Evolutionary conservation across 1,140 invertebrate genomes (phyloP), one percentile per base, ranked within the genome.

Genomic region (Ruditapes philippinarum): DNA sequence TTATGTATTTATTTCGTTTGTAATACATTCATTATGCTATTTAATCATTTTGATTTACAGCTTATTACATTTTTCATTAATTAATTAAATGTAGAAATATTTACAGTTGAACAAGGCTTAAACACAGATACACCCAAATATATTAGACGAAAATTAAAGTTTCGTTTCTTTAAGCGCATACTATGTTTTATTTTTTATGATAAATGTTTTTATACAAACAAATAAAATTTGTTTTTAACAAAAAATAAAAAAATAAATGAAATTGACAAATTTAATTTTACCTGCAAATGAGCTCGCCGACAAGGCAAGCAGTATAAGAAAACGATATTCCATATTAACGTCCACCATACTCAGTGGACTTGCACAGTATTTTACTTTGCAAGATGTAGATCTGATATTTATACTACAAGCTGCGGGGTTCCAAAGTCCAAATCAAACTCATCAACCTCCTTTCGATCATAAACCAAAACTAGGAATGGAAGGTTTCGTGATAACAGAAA

Each of bases 371-470:
- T 76, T 76, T 31, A 36, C 22, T 38, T 5, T 79, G 11, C 76
- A 79, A 54, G 38, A 31, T 79, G 42, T 57, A 17, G 76, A 33
- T 57, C 22, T 22, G 33, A 31, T 31, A n/a, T 79, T n/a, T 79
- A 79, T 79, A 54, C 38, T 11, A 12, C 76, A 17, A 45, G 14
- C 25, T 12, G n/a, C 25, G 28, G 54, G 76, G 54, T 36, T 79
- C 76, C 76, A 79, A 79, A 79, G 76, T 79, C 49, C 76, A 36
- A 38, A 70, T 38, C 65, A 79, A 31, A 4, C 45, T 79, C 76
- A 54, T 33, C 76, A 79, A 79, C 76, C 49, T 33, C 36, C 4
- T 79, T 49, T 11, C 49, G 1, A 33, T n/a, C 33, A 38, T 70
- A 70, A 38, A 70, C 33, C 19, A 38, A 70, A 70, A 17, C 5